Percentiles rank a stretch among this genome's conserved stretches.
Conservation (phyloP, 1,140 invertebrate genomes). For the Periplaneta americana region DNA sequence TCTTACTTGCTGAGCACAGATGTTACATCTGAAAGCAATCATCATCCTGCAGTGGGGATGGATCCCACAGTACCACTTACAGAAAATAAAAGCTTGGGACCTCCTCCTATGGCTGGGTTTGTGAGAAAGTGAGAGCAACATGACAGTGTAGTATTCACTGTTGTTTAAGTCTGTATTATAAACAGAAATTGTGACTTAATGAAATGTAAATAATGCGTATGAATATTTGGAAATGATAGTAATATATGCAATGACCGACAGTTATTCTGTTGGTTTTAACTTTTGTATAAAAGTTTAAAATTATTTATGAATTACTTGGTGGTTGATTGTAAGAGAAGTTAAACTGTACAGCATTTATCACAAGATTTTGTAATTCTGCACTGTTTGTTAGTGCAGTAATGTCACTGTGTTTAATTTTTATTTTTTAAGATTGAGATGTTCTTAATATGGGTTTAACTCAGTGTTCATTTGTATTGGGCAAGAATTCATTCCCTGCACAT, state of each 20-base stretch:
- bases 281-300: background rate
- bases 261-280: background rate
- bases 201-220: background rate
- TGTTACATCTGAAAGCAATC: background rate
- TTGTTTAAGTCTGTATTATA: background rate
- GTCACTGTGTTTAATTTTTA: no score
- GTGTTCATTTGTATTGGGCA: no score
- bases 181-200: background rate
- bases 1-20: background rate
- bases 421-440: no score
- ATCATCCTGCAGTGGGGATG: conserved; percentile 29
- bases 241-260: background rate
- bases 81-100: conserved; percentile 36
- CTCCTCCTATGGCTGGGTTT: conserved; percentile 50
- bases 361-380: no score
- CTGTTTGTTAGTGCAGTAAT: no score
- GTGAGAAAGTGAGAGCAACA: conserved; percentile 33
- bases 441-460: no score
- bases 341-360: background rate
- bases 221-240: background rate
- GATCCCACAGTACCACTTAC: conserved; percentile 47
- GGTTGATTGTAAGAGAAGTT: background rate
- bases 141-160: background rate
- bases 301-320: background rate
- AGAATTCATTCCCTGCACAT: no score